These are phyloP conservation scores for Drosophila mimetica DNA, from an alignment of 2,888 invertebrate genomes.

Conservation along the genomic window DNA sequence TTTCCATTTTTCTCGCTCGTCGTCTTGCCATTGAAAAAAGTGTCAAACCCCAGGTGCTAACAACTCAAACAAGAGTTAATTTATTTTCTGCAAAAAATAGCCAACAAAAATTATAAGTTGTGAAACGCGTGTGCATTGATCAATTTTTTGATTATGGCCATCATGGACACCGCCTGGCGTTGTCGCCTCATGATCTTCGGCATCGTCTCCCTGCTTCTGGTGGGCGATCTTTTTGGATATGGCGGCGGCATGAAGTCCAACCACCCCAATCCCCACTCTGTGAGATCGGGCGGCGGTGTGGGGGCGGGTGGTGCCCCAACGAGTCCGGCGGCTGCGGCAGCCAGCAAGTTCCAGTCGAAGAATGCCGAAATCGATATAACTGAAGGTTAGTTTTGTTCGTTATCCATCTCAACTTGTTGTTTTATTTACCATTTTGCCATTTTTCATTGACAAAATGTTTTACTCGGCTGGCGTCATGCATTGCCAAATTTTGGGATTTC, in stretches of 20 bases:
- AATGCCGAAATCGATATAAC: slow-evolving; percentile 83
- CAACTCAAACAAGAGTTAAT: neutral
- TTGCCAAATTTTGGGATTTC: slow-evolving; percentile 48
- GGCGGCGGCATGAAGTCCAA: slow-evolving; percentile 82
- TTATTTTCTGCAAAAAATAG: neutral
- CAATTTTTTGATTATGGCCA: slow-evolving; percentile 47
- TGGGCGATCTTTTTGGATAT: slow-evolving; percentile 84
- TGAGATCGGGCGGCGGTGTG: slow-evolving; percentile 62
- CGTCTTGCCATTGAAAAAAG: slow-evolving; percentile 47
- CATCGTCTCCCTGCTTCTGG: slow-evolving; percentile 82
- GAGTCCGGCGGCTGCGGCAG: slow-evolving; percentile 71
- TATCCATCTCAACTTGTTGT: neutral
- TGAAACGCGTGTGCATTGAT: slow-evolving; percentile 32
- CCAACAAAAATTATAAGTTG: slow-evolving; percentile 17
- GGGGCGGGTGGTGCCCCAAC: slow-evolving; percentile 55
- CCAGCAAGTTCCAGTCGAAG: slow-evolving; percentile 82
- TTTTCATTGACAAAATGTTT: slow-evolving; percentile 36
- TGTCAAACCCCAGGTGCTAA: slow-evolving; percentile 53
- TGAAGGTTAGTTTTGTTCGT: slow-evolving; percentile 82
- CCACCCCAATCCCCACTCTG: slow-evolving; percentile 62
- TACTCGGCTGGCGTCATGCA: slow-evolving; percentile 34
- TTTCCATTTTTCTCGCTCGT: slow-evolving; percentile 66
- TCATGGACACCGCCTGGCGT: slow-evolving; percentile 84
- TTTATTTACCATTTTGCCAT: neutral
- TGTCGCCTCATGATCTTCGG: slow-evolving; percentile 83